phyloP scores from a whole-genome alignment of 2,888 invertebrate genomes.

The Hypsopygia costalis region DNA sequence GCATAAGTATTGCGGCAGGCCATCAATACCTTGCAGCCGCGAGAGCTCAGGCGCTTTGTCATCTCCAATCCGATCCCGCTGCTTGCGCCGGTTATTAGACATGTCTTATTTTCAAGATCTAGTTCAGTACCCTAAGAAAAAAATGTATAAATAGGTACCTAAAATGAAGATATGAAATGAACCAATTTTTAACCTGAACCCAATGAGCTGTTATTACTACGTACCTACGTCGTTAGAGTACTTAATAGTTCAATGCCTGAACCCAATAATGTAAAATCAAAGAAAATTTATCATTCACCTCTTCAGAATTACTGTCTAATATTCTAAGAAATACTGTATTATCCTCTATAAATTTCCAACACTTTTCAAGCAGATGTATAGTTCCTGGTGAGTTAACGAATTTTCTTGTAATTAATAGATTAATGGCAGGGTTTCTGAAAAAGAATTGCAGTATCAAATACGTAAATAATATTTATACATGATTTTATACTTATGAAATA shows the following conservation, averaged over 20 bases:
- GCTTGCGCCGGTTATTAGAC: conserved; percentile 95
- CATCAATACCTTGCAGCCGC: conserved; percentile 91
- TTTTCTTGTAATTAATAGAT: no score
- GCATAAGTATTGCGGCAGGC: conserved; percentile 88
- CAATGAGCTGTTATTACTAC: no score
- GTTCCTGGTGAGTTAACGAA: conserved; percentile 8
- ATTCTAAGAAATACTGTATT: conserved; percentile 28
- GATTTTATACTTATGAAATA: no score
- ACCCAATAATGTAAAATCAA: no score
- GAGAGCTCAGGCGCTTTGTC: conserved; percentile 88
- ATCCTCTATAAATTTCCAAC: conserved; percentile 24
- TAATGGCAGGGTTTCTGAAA: no score
- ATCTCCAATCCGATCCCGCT: conserved; percentile 97
- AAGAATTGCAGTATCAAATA: no score
- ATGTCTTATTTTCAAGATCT: conserved; percentile 89
- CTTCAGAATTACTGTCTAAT: conserved; percentile 43
- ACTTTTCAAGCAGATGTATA: conserved; percentile 25
- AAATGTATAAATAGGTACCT: no score
- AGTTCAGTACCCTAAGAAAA: conserved; percentile 83
- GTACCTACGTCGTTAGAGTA: no score
- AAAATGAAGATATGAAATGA: no score
- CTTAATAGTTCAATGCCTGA: no score
- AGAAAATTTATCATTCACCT: conserved; percentile 37
- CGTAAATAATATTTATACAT: no score
- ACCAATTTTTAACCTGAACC: no score